These are phyloP conservation scores for Caracal caracal DNA, from an alignment of 2,113 vertebrate species.

Conservation along the genomic window DNA sequence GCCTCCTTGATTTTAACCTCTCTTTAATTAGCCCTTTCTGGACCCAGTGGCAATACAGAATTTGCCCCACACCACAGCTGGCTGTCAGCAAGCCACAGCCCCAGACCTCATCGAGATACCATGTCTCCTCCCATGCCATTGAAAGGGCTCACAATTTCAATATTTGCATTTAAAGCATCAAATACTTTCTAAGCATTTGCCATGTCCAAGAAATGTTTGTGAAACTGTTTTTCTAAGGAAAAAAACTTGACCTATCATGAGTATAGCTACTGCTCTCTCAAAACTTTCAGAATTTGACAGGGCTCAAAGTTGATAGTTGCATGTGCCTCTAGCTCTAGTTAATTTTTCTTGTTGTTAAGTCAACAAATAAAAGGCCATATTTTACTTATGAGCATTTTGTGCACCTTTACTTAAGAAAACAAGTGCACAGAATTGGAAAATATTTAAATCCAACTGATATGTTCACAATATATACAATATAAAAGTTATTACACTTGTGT, in stretches of 20 bases:
- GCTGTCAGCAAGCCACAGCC: not conserved
- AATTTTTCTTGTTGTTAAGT: not conserved
- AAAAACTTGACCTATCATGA: not conserved
- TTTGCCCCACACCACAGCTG: not conserved
- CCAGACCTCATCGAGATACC: not conserved
- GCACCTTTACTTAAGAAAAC: not conserved
- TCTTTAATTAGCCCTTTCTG: not conserved
- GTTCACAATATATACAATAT: not conserved
- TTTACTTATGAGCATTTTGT: not conserved
- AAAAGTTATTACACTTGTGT: not conserved
- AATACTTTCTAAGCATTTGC: conserved; percentile 19
- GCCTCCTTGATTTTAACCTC: not conserved
- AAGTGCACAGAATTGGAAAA: not conserved
- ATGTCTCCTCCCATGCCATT: not conserved
- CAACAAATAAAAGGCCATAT: not conserved
- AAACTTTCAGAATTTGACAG: not conserved
- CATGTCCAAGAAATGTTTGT: not conserved
- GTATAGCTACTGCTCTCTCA: not conserved
- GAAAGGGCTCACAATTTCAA: not conserved
- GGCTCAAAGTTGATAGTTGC: not conserved
- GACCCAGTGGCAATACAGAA: too few relatives aligned
- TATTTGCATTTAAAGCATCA: not conserved
- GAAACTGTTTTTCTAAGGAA: not conserved
- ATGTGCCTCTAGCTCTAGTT: not conserved
- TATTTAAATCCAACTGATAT: not conserved